Evolutionary conservation across 2,888 invertebrate species (phyloP).

Genomic region (Ornithoptera priamus): DNA sequence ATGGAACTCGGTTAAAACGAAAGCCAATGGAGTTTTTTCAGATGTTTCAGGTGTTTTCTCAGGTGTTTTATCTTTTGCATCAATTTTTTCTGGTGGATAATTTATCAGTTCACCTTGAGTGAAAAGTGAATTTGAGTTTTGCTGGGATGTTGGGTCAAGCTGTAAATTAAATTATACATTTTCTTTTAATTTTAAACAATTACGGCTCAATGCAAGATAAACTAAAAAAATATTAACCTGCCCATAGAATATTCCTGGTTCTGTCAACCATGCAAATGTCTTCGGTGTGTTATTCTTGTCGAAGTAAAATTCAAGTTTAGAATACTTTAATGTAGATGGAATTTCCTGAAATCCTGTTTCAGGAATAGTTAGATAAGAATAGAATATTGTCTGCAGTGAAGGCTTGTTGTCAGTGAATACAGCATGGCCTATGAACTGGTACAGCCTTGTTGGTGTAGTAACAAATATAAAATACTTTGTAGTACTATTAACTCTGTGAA

Average conservation of each 20-base stretch:
- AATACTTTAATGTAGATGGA: conserved; percentile 86
- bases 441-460: conserved; percentile 90
- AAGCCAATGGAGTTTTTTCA: conserved; percentile 82
- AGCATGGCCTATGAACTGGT: conserved; percentile 91
- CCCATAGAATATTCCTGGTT: conserved; percentile 89
- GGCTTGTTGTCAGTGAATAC: conserved; percentile 87
- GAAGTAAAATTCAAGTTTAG: conserved; percentile 89
- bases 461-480: conserved; percentile 90
- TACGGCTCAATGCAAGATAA: neutral
- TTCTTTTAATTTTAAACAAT: neutral
- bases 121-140: conserved; percentile 72
- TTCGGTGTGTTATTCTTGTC: conserved; percentile 84
- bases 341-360: conserved; percentile 87
- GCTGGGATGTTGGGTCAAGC: conserved; percentile 74
- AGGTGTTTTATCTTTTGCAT: conserved; percentile 56
- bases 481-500: conserved; percentile 85
- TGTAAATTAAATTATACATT: conserved; percentile 38
- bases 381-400: conserved; percentile 89
- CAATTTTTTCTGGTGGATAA: conserved; percentile 57
- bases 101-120: conserved; percentile 67
- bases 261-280: conserved; percentile 93
- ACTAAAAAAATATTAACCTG: conserved; percentile 75
- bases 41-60: conserved; percentile 55
- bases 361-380: conserved; percentile 85
- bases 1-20: conserved; percentile 95